Evolutionary conservation across 2,888 invertebrate species (phyloP), one percentile per base, ranked within the genome.

Genomic region (Ischnus inquisitorius): DNA sequence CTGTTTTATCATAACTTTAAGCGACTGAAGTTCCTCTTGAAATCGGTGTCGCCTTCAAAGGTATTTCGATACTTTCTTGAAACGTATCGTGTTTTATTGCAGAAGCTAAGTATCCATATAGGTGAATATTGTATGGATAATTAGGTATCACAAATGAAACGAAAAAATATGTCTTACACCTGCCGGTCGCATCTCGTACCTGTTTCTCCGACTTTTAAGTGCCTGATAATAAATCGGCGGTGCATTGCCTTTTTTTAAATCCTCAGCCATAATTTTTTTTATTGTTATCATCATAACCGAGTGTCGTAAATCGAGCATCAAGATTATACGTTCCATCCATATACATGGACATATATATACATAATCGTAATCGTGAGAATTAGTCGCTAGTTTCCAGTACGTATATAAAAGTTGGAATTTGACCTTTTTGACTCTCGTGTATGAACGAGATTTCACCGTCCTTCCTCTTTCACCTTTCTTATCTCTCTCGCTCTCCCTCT

Each of bases 331-430:
- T 43, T 65, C 54, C 41, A 69, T 62, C 64, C 22, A 12, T 16
- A 60, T 22, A 25, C 19, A 41, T 43, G 12, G 22, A 72, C 5
- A 68, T 25, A 19, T 5, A 16, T 57, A 28, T 16, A 39, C 67
- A 6, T 6, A 25, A 34, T 71, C 60, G 22, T 43, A 76, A 83
- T 71, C 28, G 72, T 60, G 67, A 76, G 54, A 72, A 79, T 74
- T 65, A 62, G 19, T 76, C 60, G 65, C 34, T 83, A 57, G 67
- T 79, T 76, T 79, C 65, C 65, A 19, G 60, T 64, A 69, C n/a
- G 34, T 60, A 34, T 25, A 64, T 83, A 79, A 79, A 83, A 83
- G 22, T 72, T 62, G 79, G 79, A 79, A 79, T 79, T 76, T 83
- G 76, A 76, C 76, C 76, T 51, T 57, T 22, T 67, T 28, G 65